Evolutionary conservation across 2,113 vertebrate species (phyloP).

Genomic region (Illadopsis cleaveri): DNA sequence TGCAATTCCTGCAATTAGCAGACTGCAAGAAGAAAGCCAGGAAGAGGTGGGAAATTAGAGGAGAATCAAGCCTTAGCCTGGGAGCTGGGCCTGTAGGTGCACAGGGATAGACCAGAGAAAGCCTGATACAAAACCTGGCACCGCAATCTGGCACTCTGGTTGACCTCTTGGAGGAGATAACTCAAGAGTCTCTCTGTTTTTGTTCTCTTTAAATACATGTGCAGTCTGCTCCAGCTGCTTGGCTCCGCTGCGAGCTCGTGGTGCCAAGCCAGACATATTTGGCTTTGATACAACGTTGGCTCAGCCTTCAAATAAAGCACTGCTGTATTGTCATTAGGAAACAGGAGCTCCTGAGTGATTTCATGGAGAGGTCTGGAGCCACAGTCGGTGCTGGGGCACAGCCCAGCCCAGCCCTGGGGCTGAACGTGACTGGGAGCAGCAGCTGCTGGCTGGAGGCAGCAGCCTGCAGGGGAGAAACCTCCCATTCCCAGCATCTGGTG

Average conservation of each 20-base stretch:
- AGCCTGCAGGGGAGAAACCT: not conserved
- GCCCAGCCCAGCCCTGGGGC: not conserved
- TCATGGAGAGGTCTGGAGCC: not conserved
- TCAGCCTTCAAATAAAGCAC: constrained; percentile 53
- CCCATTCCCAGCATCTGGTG: not conserved
- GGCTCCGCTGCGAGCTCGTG: not conserved
- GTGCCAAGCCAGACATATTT: constrained; percentile 52
- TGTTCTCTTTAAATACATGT: constrained; percentile 27
- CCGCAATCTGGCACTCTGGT: not conserved
- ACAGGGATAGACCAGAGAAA: not conserved
- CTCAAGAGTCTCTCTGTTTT: constrained; percentile 20
- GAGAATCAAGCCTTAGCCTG: not conserved
- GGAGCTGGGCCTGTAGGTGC: not conserved
- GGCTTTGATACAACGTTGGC: constrained; percentile 39
- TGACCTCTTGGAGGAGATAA: constrained; percentile 50
- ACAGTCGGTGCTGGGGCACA: not conserved
- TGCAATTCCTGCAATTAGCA: not conserved
- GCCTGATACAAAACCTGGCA: constrained; percentile 19
- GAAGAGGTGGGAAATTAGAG: not conserved
- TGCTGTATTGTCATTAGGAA: not conserved
- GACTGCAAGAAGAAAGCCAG: not conserved
- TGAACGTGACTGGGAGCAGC: not conserved
- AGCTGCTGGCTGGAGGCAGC: not conserved
- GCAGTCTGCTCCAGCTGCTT: constrained; percentile 57
- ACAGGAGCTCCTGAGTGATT: constrained; percentile 39